These are phyloP conservation scores for Poecilia picta DNA, from an alignment of 2,797 vertebrate genomes.

Conservation along the genomic window DNA sequence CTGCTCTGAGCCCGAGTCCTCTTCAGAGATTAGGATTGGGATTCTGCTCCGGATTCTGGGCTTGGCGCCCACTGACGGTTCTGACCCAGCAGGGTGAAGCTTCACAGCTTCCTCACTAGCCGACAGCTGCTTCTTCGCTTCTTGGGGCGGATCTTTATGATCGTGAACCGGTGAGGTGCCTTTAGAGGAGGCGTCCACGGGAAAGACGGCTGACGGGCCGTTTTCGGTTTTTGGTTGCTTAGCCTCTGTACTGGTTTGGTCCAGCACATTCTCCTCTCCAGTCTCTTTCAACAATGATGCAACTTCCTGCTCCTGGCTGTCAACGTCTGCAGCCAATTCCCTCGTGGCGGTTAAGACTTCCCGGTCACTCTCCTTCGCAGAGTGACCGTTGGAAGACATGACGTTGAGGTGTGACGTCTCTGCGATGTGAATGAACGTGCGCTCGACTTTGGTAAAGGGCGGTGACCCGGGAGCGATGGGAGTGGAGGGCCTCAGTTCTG, in stretches of 20 bases:
- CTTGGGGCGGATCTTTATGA: constrained; percentile 24
- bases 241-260: constrained; percentile 24
- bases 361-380: constrained; percentile 71
- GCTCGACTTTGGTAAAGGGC: constrained; percentile 96
- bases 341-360: constrained; percentile 73
- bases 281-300: constrained; percentile 4
- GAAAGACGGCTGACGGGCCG: constrained; percentile 18
- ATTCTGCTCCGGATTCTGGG: constrained; percentile 87
- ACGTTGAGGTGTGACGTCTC: constrained; percentile 96
- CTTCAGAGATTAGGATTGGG: constrained; percentile 90
- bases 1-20: constrained; percentile 89
- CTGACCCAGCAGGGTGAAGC: constrained; percentile 30
- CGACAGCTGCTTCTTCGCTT: constrained; percentile 23
- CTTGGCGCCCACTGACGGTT: constrained; percentile 16
- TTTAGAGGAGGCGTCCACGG: constrained; percentile 48
- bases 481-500: constrained; percentile 84
- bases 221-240: constrained; percentile 47
- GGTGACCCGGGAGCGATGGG: constrained; percentile 84
- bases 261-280: constrained; percentile 20
- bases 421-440: constrained; percentile 95
- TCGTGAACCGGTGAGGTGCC: constrained; percentile 35
- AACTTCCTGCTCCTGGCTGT: constrained; percentile 53
- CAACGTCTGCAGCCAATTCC: constrained; percentile 72
- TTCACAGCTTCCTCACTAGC: constrained; percentile 47
- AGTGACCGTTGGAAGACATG: constrained; percentile 86